Conservation (phyloP, 2,888 invertebrate genomes). For the Peribatodes rhomboidaria region DNA sequence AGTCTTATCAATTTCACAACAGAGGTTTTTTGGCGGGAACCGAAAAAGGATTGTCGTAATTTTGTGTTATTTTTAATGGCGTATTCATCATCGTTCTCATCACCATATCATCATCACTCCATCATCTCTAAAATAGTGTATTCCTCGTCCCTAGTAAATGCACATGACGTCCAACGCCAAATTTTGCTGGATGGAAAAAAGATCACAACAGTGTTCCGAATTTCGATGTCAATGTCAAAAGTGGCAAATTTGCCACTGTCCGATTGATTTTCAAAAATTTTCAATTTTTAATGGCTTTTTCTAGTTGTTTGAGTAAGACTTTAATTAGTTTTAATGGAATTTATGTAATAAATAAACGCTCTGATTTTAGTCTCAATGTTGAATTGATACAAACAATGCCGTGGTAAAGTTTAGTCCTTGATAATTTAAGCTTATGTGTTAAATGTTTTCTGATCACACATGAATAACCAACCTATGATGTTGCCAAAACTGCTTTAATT, state of each 20-base stretch:
- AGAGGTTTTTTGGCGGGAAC: too few relatives aligned
- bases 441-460: not conserved
- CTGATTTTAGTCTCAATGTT: not conserved
- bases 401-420: slow-evolving; percentile 7
- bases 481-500: slow-evolving; percentile 43
- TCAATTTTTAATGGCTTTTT: not conserved
- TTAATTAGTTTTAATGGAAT: slow-evolving; percentile 2
- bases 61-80: too few relatives aligned
- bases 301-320: not conserved
- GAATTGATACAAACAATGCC: slow-evolving; percentile 8
- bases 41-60: too few relatives aligned
- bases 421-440: not conserved
- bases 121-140: too few relatives aligned
- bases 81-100: too few relatives aligned
- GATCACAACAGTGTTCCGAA: not conserved
- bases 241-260: not conserved
- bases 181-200: too few relatives aligned
- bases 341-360: not conserved
- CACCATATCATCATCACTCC: too few relatives aligned
- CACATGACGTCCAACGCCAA: too few relatives aligned
- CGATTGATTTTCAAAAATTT: not conserved
- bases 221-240: not conserved
- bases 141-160: too few relatives aligned
- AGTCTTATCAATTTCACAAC: not conserved
- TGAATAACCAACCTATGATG: slow-evolving; percentile 42